Conservation (phyloP, 2,113 vertebrate genomes). For the Pungitius pungitius region DNA sequence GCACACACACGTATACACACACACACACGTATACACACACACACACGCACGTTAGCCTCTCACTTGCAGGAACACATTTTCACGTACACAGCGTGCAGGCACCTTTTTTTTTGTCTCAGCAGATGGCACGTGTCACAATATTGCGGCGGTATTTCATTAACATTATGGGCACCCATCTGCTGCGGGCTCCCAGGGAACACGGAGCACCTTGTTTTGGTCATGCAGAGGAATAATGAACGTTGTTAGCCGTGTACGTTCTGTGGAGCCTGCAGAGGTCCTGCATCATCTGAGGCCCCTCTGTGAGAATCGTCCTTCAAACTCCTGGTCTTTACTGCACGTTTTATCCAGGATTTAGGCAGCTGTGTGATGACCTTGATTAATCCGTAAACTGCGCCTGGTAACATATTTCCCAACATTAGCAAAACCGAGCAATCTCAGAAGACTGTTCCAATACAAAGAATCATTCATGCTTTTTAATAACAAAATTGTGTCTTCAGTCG, state of each 20-base stretch:
- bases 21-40: not conserved
- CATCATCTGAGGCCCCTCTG: not conserved
- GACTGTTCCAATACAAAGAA: not conserved
- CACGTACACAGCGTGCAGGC: constrained; percentile 54
- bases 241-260: constrained; percentile 46
- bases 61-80: constrained; percentile 55
- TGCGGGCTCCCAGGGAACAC: constrained; percentile 50
- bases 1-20: not conserved
- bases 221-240: constrained; percentile 62
- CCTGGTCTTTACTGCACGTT: not conserved
- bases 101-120: constrained; percentile 69
- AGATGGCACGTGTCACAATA: constrained; percentile 77
- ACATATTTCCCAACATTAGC: not conserved
- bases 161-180: constrained; percentile 76
- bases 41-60: not conserved
- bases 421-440: not conserved
- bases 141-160: constrained; percentile 76
- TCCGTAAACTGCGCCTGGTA: too few species aligned
- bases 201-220: constrained; percentile 67
- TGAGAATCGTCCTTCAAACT: not conserved
- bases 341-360: constrained; percentile 5
- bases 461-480: not conserved
- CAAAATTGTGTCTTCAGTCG: not conserved
- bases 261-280: not conserved
- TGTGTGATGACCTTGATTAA: not conserved